Conservation (phyloP, 2,888 invertebrate genomes). For the Pseudeuparius sepicola region DNA sequence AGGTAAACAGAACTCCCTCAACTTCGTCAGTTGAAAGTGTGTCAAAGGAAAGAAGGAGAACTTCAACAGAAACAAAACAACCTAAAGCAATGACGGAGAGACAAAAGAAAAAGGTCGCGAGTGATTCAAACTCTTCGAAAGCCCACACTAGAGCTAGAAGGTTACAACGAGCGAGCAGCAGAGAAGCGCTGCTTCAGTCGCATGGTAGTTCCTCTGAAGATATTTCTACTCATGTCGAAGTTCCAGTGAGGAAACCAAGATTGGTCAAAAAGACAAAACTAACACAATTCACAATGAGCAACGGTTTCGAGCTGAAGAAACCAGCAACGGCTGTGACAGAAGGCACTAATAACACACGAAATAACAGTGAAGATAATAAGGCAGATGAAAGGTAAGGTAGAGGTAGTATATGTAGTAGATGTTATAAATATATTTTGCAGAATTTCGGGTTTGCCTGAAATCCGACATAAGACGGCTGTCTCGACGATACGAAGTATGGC, state of each 20-base stretch:
- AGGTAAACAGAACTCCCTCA: conserved; percentile 34
- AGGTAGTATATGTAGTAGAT: neutral
- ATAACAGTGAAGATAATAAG: too few species aligned
- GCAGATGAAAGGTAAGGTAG: conserved; percentile 19
- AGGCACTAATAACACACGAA: neutral
- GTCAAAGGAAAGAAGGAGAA: conserved; percentile 22
- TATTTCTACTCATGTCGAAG: conserved; percentile 33
- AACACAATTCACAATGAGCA: conserved; percentile 30
- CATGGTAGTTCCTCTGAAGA: conserved; percentile 46
- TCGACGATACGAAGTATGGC: conserved; percentile 39
- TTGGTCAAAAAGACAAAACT: conserved; percentile 36
- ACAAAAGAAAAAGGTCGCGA: conserved; percentile 23
- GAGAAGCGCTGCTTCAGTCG: conserved; percentile 41
- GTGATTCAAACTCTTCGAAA: conserved; percentile 21
- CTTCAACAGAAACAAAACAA: conserved; percentile 17
- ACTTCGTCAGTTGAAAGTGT: conserved; percentile 38
- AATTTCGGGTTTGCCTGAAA: conserved; percentile 36
- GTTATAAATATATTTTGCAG: conserved; percentile 20
- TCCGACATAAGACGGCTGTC: conserved; percentile 39
- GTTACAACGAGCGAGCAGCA: conserved; percentile 42
- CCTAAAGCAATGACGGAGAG: conserved; percentile 15
- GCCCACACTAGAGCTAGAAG: conserved; percentile 38
- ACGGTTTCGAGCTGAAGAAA: conserved; percentile 31
- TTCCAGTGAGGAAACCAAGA: conserved; percentile 35
- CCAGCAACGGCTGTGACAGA: too few species aligned